These are phyloP conservation scores for Cotesia typhae DNA, from an alignment of 1,140 invertebrate species.

Conservation along the genomic window DNA sequence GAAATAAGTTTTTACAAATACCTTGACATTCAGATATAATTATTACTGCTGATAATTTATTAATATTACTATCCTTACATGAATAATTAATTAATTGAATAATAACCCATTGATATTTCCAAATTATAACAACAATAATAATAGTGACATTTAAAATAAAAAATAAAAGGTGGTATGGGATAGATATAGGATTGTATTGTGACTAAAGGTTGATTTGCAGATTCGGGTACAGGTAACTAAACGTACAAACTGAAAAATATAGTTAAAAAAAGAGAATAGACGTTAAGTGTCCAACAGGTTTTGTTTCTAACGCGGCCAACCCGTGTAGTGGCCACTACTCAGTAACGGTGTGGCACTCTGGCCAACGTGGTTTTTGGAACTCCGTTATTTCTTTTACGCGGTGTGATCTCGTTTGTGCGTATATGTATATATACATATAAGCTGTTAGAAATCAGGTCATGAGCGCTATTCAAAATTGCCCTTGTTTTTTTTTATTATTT, in stretches of 20 bases:
- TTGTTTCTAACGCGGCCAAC: constrained; percentile 55
- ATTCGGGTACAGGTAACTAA: background rate
- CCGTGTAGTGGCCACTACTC: no score
- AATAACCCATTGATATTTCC: no score
- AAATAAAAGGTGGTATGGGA: background rate
- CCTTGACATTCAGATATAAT: no score
- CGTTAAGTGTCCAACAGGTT: constrained; percentile 50
- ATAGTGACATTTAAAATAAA: background rate
- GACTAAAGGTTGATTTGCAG: background rate
- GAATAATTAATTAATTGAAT: no score
- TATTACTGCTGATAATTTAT: no score
- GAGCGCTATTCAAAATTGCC: constrained; percentile 30
- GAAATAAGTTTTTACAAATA: no score
- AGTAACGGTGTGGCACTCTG: constrained; percentile 50
- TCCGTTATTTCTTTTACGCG: constrained; percentile 54
- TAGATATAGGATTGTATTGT: background rate
- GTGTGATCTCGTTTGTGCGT: constrained; percentile 32
- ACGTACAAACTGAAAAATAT: constrained; percentile 8
- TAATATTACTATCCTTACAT: no score
- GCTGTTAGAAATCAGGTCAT: constrained; percentile 54
- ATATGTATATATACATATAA: constrained; percentile 27
- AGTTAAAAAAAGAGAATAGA: constrained; percentile 20
- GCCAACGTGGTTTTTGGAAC: constrained; percentile 50
- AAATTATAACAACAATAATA: no score
- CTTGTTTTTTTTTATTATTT: constrained; percentile 26